These are phyloP conservation scores for Andrena bicolor DNA, from an alignment of 2,888 invertebrate species.

Conservation along the genomic window DNA sequence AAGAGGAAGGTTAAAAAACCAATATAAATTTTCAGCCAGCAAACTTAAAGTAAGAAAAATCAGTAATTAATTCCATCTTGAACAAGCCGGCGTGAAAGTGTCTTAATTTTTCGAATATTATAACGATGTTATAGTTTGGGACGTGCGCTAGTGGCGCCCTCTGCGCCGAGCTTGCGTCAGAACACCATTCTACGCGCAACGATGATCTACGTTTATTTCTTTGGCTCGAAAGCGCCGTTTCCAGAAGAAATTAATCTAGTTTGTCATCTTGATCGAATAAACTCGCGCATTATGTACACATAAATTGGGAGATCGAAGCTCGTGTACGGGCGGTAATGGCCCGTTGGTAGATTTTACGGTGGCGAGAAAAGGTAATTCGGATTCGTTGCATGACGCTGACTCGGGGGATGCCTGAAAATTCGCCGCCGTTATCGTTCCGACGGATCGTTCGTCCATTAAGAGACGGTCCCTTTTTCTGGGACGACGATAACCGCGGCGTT, in stretches of 20 bases:
- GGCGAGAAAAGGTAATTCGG: conserved; percentile 1
- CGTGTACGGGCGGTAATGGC: neutral
- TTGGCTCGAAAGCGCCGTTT: neutral
- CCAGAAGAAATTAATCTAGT: conserved; percentile 6
- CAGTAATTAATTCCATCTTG: no score
- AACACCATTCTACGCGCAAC: no score
- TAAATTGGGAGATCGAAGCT: conserved; percentile 25
- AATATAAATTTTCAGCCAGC: no score
- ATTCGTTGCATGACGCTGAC: conserved; percentile 43
- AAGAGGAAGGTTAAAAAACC: no score
- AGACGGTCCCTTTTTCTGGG: conserved; percentile 37
- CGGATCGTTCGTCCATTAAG: conserved; percentile 49
- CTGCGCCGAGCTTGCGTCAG: no score
- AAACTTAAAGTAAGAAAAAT: no score
- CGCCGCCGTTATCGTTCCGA: conserved; percentile 37
- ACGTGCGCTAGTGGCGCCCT: no score
- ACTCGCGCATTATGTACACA: conserved; percentile 20
- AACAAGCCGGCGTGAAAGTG: no score
- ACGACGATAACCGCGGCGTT: conserved; percentile 4
- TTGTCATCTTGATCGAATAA: conserved; percentile 15
- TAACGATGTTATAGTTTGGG: no score
- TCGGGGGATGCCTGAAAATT: conserved; percentile 28
- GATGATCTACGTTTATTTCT: neutral
- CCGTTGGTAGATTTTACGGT: conserved; percentile 25
- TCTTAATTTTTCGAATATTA: no score